Conservation (phyloP, 2,113 vertebrate genomes). For the Pungitius pungitius region DNA sequence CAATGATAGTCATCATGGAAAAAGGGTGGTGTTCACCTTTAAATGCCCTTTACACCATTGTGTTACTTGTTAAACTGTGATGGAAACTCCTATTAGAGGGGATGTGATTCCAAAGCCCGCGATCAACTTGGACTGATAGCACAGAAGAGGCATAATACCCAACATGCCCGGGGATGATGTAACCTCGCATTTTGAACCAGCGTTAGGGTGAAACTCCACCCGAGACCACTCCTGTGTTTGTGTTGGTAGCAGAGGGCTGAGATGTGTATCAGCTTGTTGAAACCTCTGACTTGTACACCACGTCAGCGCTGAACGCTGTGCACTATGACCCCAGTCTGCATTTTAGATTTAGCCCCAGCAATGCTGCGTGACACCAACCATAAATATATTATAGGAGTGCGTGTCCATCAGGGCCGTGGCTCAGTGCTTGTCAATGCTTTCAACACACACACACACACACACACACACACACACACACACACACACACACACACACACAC, state of each 20-base stretch:
- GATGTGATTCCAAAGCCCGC: not conserved
- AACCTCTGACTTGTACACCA: conserved; percentile 12
- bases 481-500: not conserved
- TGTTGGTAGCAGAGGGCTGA: conserved; percentile 25
- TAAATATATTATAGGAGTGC: conserved; percentile 46
- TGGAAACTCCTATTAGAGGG: not conserved
- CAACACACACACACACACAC: conserved; percentile 8
- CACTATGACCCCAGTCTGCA: conserved; percentile 19
- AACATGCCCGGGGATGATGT: conserved; percentile 40
- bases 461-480: not conserved
- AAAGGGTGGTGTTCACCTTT: not conserved
- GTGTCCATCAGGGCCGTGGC: conserved; percentile 49
- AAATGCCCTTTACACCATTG: not conserved
- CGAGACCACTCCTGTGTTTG: conserved; percentile 53
- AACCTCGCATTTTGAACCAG: conserved; percentile 18
- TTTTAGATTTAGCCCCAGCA: conserved; percentile 21
- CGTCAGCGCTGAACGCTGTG: conserved; percentile 31
- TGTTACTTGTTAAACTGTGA: not conserved
- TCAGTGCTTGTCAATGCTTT: conserved; percentile 24
- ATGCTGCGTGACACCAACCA: conserved; percentile 30
- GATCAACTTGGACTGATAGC: conserved; percentile 7
- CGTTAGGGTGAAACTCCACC: conserved; percentile 39
- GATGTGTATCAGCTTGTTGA: conserved; percentile 61
- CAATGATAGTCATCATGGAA: not conserved
- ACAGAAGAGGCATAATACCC: not conserved